A percentile compares a stretch with the other conserved stretches of the same genome.
phyloP scores from a whole-genome alignment of 2,888 invertebrate species.

The Cryptocheilus praepositus region DNA sequence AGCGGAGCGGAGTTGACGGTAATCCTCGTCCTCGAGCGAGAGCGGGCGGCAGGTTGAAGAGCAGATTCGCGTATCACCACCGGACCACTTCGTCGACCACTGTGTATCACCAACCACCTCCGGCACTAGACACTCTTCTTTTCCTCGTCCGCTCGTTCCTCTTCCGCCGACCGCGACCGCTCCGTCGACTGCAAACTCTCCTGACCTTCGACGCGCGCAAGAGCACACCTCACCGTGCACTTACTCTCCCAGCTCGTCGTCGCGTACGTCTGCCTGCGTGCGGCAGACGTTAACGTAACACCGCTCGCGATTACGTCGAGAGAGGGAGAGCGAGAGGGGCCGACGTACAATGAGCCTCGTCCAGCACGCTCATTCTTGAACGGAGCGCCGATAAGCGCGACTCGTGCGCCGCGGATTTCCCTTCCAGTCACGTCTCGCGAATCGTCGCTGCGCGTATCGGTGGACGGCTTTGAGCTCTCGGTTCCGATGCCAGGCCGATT shows the following conservation, averaged over 20 bases:
- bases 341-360: background rate
- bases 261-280: background rate
- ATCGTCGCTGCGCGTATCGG: too few relatives aligned
- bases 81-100: conserved; percentile 5
- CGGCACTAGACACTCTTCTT: background rate
- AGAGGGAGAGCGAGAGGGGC: conserved; percentile 14
- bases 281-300: background rate
- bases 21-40: too few relatives aligned
- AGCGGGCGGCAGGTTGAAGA: background rate
- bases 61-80: conserved; percentile 3
- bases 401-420: too few relatives aligned
- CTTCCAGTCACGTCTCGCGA: too few relatives aligned
- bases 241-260: too few relatives aligned
- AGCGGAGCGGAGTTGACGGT: background rate
- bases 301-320: background rate
- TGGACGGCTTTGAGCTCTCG: too few relatives aligned
- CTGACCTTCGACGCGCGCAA: background rate
- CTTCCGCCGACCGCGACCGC: background rate
- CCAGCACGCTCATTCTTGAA: conserved; percentile 7
- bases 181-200: background rate
- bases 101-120: conserved; percentile 5
- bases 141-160: background rate
- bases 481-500: too few relatives aligned
- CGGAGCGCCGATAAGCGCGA: background rate
- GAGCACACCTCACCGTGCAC: background rate